Evolutionary conservation across 2,797 vertebrate genomes (phyloP).

Genomic region (Galagoides demidoff): DNA sequence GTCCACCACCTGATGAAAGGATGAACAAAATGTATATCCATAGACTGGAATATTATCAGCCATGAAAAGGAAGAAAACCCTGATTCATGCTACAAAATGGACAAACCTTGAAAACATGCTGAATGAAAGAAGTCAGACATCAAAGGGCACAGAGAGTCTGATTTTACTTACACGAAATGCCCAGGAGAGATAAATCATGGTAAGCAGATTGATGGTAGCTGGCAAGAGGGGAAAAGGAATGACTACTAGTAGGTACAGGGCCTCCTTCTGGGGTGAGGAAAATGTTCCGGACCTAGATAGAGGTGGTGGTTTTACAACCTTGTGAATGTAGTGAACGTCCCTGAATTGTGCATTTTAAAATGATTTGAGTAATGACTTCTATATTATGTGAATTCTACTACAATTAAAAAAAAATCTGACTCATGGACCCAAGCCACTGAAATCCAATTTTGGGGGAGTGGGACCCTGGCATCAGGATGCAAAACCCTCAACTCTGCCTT

Average conservation of each 20-base stretch:
- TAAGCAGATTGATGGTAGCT: not conserved
- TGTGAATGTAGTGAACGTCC: not conserved
- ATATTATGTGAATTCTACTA: not conserved
- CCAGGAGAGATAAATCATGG: not conserved
- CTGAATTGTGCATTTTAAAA: not conserved
- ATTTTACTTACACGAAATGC: not conserved
- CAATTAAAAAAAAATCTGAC: not conserved
- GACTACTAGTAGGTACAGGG: not conserved
- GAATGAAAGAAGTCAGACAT: not conserved
- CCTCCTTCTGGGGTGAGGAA: not conserved
- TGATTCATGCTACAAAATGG: not conserved
- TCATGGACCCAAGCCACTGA: not conserved
- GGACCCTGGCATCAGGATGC: not conserved
- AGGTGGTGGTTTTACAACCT: not conserved
- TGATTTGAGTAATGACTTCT: not conserved
- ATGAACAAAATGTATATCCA: not conserved
- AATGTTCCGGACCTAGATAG: not conserved
- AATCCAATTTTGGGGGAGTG: not conserved
- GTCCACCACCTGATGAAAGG: not conserved
- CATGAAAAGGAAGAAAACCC: not conserved
- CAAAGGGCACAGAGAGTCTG: not conserved
- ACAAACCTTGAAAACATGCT: not conserved
- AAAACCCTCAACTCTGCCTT: not conserved
- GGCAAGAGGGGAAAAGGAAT: not conserved
- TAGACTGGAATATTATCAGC: not conserved